phyloP scores from a whole-genome alignment of 2,888 invertebrate species.

The Sinelater perroti region DNA sequence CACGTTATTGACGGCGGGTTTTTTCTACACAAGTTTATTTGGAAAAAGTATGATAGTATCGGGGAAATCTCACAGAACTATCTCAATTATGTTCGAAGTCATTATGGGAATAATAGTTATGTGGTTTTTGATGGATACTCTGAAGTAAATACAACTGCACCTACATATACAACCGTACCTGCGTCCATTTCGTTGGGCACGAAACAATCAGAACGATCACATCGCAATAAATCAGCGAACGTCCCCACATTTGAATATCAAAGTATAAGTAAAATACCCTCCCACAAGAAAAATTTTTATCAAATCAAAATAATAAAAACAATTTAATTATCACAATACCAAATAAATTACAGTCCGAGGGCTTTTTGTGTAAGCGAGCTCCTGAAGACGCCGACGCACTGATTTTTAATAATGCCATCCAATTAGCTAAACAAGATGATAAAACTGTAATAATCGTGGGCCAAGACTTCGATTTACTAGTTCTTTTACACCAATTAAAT shows the following conservation, averaged over 20 bases:
- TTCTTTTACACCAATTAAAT: conserved; percentile 46
- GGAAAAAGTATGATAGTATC: conserved; percentile 42
- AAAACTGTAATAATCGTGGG: conserved; percentile 46
- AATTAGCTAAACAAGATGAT: conserved; percentile 41
- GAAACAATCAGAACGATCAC: conserved; percentile 42
- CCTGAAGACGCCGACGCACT: conserved; percentile 45
- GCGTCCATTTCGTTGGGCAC: conserved; percentile 42
- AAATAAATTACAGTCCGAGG: conserved; percentile 34
- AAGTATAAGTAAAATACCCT: conserved; percentile 43
- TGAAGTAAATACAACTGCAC: conserved; percentile 37
- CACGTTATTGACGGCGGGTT: no score
- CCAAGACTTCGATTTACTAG: conserved; percentile 46
- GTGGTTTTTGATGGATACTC: conserved; percentile 44
- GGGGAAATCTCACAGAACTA: conserved; percentile 41
- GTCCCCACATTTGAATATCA: conserved; percentile 33
- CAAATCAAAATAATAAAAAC: conserved; percentile 46
- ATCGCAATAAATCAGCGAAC: conserved; percentile 40
- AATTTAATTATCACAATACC: conserved; percentile 45
- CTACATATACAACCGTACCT: conserved; percentile 30
- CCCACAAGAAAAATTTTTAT: conserved; percentile 45
- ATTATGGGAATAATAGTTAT: conserved; percentile 41
- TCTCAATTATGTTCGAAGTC: conserved; percentile 39
- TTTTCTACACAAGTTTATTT: no score
- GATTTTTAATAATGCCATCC: conserved; percentile 43
- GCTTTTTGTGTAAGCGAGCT: conserved; percentile 44